Conservation (phyloP, 2,888 invertebrate genomes). For the Halictus quadricinctus region DNA sequence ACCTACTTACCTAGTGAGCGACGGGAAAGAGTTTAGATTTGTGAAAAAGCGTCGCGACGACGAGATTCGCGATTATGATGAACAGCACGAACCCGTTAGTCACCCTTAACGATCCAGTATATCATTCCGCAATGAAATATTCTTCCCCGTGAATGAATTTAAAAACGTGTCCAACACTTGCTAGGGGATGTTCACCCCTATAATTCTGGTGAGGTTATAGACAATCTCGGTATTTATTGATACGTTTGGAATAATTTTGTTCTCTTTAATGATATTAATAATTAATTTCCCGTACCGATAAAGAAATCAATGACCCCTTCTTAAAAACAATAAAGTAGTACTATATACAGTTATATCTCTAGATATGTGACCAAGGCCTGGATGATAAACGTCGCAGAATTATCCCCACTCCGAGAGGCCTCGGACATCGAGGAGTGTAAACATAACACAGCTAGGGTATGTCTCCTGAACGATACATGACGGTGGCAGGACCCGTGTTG, state of each 20-base stretch:
- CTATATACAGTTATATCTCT: too few relatives aligned
- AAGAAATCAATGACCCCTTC: too few relatives aligned
- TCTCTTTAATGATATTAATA: neutral
- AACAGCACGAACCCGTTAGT: neutral
- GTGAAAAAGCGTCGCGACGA: constrained; percentile 5
- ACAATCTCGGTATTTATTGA: neutral
- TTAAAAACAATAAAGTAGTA: too few relatives aligned
- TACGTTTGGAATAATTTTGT: neutral
- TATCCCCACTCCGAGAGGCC: too few relatives aligned
- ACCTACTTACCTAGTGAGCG: constrained; percentile 52
- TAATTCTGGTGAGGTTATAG: neutral
- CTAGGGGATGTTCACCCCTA: neutral
- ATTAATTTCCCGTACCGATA: too few relatives aligned
- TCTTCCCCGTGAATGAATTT: neutral
- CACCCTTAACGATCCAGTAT: neutral
- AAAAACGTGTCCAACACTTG: neutral
- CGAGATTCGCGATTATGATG: neutral
- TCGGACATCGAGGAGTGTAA: too few relatives aligned
- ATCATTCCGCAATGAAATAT: neutral
- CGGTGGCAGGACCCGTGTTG: too few relatives aligned
- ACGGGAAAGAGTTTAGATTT: constrained; percentile 2
- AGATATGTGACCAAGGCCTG: too few relatives aligned
- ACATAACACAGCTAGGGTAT: neutral
- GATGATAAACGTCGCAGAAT: too few relatives aligned
- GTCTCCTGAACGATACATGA: too few relatives aligned